These are phyloP conservation scores for Amphiura filiformis DNA, from an alignment of 35 echinoderm and acorn worm species.

Conservation along the genomic window DNA sequence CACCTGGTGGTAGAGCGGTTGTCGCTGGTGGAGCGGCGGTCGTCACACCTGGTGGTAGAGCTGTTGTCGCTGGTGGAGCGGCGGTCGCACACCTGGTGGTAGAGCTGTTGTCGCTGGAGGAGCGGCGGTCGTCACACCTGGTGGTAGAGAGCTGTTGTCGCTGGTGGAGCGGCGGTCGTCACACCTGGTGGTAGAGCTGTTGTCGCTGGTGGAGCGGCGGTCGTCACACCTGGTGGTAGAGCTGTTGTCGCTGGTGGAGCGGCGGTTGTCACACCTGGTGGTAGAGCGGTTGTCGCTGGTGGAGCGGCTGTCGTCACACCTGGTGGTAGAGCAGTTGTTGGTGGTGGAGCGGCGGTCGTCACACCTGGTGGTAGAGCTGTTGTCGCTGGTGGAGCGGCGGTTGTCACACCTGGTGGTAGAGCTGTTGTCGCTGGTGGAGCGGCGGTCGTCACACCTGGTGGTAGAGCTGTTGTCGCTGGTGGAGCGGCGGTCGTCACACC, in stretches of 20 bases:
- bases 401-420: slow-evolving; percentile 19
- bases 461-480: not conserved
- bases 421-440: too few species aligned
- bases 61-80: not conserved
- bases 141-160: not conserved
- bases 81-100: not conserved
- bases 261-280: not conserved
- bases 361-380: not conserved
- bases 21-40: not conserved
- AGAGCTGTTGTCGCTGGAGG: not conserved
- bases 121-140: not conserved
- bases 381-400: not conserved
- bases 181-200: too few species aligned
- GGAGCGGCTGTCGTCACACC: not conserved
- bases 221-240: not conserved
- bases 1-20: not conserved
- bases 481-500: not conserved
- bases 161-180: too few species aligned
- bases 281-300: not conserved
- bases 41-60: not conserved
- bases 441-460: not conserved
- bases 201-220: not conserved
- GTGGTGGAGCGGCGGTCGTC: not conserved
- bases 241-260: not conserved
- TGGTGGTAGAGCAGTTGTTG: not conserved